Percentiles rank a stretch among this genome's conserved stretches.
These are phyloP conservation scores for Amphimallon solstitiale DNA, from an alignment of 2,888 invertebrate genomes.

Conservation along the genomic window DNA sequence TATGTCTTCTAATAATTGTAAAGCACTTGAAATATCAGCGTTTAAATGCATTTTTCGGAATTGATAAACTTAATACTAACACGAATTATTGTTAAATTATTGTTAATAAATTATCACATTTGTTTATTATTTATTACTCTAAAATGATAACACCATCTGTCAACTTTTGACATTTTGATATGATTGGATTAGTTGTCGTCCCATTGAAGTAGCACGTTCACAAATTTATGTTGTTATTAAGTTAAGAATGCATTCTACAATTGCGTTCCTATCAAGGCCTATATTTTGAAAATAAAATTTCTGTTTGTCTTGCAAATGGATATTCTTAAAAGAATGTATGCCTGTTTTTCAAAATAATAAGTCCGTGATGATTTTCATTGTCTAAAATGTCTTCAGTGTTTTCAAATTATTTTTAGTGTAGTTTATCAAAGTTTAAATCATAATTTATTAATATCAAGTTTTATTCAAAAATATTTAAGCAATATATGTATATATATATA, in stretches of 20 bases:
- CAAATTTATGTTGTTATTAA: background rate
- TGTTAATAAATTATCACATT: conserved; percentile 42
- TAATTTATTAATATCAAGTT: too few species aligned
- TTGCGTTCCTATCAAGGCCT: background rate
- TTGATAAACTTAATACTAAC: conserved; percentile 29
- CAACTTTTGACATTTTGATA: background rate
- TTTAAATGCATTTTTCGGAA: conserved; percentile 65
- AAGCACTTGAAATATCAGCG: conserved; percentile 87
- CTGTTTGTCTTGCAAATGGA: too few species aligned
- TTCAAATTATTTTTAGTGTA: too few species aligned
- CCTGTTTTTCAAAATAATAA: too few species aligned
- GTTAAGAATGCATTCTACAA: background rate
- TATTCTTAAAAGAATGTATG: too few species aligned
- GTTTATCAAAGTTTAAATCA: too few species aligned
- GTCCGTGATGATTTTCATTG: too few species aligned
- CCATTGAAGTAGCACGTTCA: background rate
- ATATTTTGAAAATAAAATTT: too few species aligned
- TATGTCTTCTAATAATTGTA: conserved; percentile 88
- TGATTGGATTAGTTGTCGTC: background rate
- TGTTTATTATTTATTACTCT: conserved; percentile 37
- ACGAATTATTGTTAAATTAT: conserved; percentile 36
- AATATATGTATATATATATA: too few species aligned
- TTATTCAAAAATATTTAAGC: too few species aligned
- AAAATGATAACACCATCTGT: conserved; percentile 20
- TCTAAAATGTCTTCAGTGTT: too few species aligned